Conservation (phyloP, 2,113 vertebrate species). For the Panthera leo region DNA sequence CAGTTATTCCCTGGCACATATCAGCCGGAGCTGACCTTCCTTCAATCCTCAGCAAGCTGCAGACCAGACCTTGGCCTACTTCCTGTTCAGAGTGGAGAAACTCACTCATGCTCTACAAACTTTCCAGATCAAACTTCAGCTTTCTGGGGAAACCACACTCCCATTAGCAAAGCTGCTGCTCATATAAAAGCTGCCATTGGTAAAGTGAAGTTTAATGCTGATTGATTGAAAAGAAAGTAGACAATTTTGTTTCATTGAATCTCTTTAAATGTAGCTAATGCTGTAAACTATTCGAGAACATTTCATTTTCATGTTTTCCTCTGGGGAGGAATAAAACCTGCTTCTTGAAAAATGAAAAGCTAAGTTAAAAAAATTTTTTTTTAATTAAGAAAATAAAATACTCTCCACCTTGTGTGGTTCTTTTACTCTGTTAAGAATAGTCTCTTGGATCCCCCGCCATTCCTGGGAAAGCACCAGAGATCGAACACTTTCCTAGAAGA, state of each 20-base stretch:
- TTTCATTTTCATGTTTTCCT: constrained; percentile 75
- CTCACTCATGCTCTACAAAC: constrained; percentile 39
- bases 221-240: constrained; percentile 80
- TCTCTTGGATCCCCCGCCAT: background rate
- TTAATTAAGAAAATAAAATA: background rate
- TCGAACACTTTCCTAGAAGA: background rate
- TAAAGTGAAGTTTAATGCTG: constrained; percentile 79
- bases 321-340: background rate
- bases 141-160: constrained; percentile 59
- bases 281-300: constrained; percentile 74
- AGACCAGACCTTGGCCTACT: constrained; percentile 25
- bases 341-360: constrained; percentile 21
- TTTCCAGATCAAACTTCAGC: constrained; percentile 71
- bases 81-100: constrained; percentile 51
- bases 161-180: constrained; percentile 28
- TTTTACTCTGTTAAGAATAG: background rate
- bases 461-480: background rate
- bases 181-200: constrained; percentile 74
- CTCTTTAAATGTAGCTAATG: constrained; percentile 74
- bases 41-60: background rate
- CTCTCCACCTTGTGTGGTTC: background rate
- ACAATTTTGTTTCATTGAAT: constrained; percentile 79
- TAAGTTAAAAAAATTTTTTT: constrained; percentile 28
- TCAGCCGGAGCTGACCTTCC: constrained; percentile 34
- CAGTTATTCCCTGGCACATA: constrained; percentile 73